These are phyloP conservation scores for Merops nubicus DNA, from an alignment of 2,113 vertebrate species.

Conservation along the genomic window DNA sequence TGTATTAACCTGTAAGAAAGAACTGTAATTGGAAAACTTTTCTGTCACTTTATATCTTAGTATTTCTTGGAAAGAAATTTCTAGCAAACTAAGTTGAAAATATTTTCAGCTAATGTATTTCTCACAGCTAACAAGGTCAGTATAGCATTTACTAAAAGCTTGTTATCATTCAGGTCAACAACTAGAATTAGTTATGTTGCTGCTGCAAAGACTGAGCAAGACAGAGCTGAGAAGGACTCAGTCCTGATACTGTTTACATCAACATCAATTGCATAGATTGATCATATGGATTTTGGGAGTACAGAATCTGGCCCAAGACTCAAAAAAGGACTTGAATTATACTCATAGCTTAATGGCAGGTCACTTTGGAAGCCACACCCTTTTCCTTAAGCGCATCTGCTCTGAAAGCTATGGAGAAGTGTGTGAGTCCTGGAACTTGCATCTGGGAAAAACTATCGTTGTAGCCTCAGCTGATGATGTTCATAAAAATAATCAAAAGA, in stretches of 20 bases:
- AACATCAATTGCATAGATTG: background rate
- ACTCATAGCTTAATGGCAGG: slow-evolving; percentile 18
- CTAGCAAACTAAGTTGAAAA: slow-evolving; percentile 13
- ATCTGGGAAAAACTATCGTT: background rate
- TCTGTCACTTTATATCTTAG: background rate
- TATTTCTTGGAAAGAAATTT: slow-evolving; percentile 44
- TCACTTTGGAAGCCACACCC: slow-evolving; percentile 7
- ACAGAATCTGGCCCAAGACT: background rate
- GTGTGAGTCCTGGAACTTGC: background rate
- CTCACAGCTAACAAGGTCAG: background rate
- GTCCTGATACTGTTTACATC: background rate
- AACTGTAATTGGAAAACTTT: slow-evolving; percentile 41
- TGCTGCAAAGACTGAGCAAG: slow-evolving; percentile 26
- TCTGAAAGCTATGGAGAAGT: background rate
- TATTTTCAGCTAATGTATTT: slow-evolving; percentile 13
- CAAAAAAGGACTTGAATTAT: background rate
- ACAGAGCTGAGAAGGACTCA: slow-evolving; percentile 33
- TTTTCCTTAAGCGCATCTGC: slow-evolving; percentile 4
- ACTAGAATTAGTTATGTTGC: slow-evolving; percentile 38
- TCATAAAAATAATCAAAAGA: background rate
- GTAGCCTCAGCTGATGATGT: background rate
- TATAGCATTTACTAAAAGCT: slow-evolving; percentile 18
- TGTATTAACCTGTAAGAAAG: slow-evolving; percentile 3
- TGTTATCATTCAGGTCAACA: slow-evolving; percentile 48
- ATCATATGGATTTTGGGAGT: background rate